These are phyloP conservation scores for Ganaspis brasiliensis DNA, from an alignment of 2,888 invertebrate genomes.

Conservation along the genomic window DNA sequence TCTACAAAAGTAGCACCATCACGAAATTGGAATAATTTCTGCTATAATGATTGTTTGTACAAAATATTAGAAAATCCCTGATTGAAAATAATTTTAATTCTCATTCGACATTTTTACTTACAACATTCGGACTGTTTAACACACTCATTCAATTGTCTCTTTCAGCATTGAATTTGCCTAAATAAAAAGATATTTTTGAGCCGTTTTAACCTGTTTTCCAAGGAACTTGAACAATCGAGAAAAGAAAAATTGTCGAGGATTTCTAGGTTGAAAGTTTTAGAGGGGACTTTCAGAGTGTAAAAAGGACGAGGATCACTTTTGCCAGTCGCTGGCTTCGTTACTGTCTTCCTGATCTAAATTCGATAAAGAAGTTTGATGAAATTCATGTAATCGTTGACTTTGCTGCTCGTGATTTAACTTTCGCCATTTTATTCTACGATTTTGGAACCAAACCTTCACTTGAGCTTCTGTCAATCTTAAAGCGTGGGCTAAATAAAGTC, in stretches of 20 bases:
- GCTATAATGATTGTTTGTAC: too few species aligned
- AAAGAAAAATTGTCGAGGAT: constrained; percentile 25
- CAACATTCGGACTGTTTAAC: too few species aligned
- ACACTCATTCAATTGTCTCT: too few species aligned
- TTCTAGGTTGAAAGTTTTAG: constrained; percentile 13
- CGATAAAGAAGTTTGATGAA: constrained; percentile 76
- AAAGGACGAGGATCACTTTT: constrained; percentile 59
- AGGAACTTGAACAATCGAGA: not conserved
- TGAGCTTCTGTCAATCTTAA: constrained; percentile 94
- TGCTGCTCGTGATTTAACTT: constrained; percentile 97
- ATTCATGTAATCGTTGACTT: constrained; percentile 89
- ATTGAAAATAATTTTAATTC: constrained; percentile 8
- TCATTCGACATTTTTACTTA: not conserved
- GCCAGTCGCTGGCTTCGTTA: constrained; percentile 81
- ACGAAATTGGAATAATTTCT: too few species aligned
- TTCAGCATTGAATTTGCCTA: not conserved
- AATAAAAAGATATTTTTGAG: too few species aligned
- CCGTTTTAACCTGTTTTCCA: not conserved
- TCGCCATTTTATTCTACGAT: constrained; percentile 96
- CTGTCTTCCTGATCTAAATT: constrained; percentile 81
- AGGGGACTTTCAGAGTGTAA: not conserved
- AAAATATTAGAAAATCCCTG: too few species aligned
- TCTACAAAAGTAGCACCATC: not conserved
- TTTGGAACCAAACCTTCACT: constrained; percentile 87
- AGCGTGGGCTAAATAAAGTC: constrained; percentile 94